These are phyloP conservation scores for Drosophila elegans DNA, from an alignment of 1,140 invertebrate genomes.

Conservation along the genomic window DNA sequence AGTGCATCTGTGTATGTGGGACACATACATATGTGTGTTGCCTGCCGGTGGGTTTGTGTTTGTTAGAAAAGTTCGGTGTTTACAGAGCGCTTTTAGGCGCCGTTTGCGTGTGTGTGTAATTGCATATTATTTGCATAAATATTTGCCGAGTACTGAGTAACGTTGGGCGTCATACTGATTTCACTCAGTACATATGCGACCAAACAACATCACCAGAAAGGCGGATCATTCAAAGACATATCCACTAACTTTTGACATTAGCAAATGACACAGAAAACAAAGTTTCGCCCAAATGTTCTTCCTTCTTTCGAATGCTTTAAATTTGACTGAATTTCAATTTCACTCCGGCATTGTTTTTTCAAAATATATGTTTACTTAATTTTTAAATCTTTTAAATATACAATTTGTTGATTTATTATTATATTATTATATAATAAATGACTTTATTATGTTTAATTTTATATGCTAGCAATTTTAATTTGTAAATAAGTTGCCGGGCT, in stretches of 20 bases:
- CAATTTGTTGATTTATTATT: too few species aligned
- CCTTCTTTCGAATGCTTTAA: neutral
- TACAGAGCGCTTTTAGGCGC: conserved; percentile 68
- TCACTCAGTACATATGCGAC: conserved; percentile 7
- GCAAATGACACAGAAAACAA: conserved; percentile 18
- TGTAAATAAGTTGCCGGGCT: neutral
- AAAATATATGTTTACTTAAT: too few species aligned
- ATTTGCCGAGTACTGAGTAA: conserved; percentile 67
- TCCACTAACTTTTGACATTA: conserved; percentile 57
- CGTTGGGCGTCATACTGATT: conserved; percentile 16
- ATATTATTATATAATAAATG: too few species aligned
- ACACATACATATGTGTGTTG: conserved; percentile 52
- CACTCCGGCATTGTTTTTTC: too few species aligned
- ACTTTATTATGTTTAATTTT: too few species aligned
- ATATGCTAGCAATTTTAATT: too few species aligned
- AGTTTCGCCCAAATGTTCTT: conserved; percentile 29
- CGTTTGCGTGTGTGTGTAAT: conserved; percentile 58
- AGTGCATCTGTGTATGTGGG: conserved; percentile 19
- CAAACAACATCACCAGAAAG: conserved; percentile 9
- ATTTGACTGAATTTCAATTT: neutral
- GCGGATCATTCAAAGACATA: conserved; percentile 39
- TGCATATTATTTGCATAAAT: conserved; percentile 82
- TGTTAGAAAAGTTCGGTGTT: conserved; percentile 64
- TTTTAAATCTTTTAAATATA: too few species aligned
- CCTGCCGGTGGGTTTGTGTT: conserved; percentile 40